Base-by-base conservation (phyloP, 1,140 invertebrate genomes). In the Pseudomyrmex pallidus region DNA sequence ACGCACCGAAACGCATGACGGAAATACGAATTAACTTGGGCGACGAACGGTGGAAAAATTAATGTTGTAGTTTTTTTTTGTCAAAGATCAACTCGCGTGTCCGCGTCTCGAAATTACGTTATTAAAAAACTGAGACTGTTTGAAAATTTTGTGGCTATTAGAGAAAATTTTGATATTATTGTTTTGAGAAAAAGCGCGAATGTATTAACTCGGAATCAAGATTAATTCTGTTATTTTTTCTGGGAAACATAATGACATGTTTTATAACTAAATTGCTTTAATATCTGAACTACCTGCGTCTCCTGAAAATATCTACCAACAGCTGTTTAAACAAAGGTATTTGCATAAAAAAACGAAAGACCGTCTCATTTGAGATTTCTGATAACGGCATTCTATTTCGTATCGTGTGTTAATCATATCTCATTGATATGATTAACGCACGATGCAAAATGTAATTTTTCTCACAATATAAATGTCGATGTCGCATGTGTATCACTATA, bases 281-380 rank as follows among this genome's bases (percentile, higher is more conserved):
- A 17, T 22, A 73, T 54, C 22, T 61, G 56, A 72, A 72, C 1
- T 80, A 17, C n/a, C 13, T 17, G 8, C 44, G 1, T 52, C 13
- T 52, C 25, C 56, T 8, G 7, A 62, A 62, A 61, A 63, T 74
- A 74, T 1, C 9, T 62, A 12, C 25, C 50, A 17, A 13, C 78
- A 82, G 72, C 68, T 82, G 78, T 82, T 82, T 50, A 82, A 82
- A 82, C 15, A 74, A 46, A 20, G 35, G n/a, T 12, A 13, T 22
- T 68, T 15, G 15, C 46, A 35, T 56, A 35, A 44, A 74, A 25
- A 25, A 63, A 9, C 57, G 48, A 74, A 44, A 83, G 20, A 13
- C 22, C 48, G 15, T 17, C 35, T 35, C 35, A 64, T 22, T 56
- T 35, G 52, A 9, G 35, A 67, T 48, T 68, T 68, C 20, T 70